These are phyloP conservation scores for Sinocyclocheilus maitianheensis DNA, from an alignment of 2,113 vertebrate genomes.

Conservation along the genomic window DNA sequence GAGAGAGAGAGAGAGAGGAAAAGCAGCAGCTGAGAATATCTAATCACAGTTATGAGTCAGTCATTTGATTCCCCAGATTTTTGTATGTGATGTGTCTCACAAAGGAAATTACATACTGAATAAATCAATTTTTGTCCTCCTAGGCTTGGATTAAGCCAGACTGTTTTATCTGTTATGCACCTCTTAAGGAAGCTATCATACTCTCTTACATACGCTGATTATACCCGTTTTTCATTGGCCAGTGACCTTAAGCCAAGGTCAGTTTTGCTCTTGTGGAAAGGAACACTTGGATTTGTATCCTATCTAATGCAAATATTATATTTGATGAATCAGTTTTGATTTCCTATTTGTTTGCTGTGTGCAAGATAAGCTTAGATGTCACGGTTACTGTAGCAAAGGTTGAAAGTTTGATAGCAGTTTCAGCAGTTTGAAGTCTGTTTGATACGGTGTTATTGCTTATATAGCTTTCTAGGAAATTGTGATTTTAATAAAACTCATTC, in stretches of 20 bases:
- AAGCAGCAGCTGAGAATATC: slow-evolving; percentile 41
- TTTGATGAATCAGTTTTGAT: neutral
- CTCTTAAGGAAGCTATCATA: neutral
- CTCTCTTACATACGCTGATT: slow-evolving; percentile 10
- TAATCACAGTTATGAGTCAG: slow-evolving; percentile 39
- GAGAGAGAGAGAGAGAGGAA: slow-evolving; percentile 1
- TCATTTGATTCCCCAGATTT: slow-evolving; percentile 39
- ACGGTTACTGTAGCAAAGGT: neutral
- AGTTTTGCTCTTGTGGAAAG: slow-evolving; percentile 6
- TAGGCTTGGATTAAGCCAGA: neutral
- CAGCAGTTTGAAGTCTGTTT: no score
- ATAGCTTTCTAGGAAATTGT: neutral
- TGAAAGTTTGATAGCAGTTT: neutral
- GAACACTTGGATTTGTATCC: neutral
- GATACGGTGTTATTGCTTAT: neutral
- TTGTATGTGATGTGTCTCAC: slow-evolving; percentile 26
- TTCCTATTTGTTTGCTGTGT: neutral
- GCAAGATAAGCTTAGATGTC: neutral
- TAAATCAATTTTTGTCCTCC: slow-evolving; percentile 12
- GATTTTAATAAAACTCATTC: neutral
- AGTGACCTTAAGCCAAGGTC: slow-evolving; percentile 65
- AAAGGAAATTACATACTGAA: slow-evolving; percentile 38
- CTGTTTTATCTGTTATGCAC: neutral
- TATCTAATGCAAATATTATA: neutral
- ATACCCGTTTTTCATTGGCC: slow-evolving; percentile 29